Percentiles rank a stretch among this genome's conserved stretches.
These are phyloP conservation scores for Pygocentrus nattereri DNA, from an alignment of 2,797 vertebrate genomes.

Conservation along the genomic window DNA sequence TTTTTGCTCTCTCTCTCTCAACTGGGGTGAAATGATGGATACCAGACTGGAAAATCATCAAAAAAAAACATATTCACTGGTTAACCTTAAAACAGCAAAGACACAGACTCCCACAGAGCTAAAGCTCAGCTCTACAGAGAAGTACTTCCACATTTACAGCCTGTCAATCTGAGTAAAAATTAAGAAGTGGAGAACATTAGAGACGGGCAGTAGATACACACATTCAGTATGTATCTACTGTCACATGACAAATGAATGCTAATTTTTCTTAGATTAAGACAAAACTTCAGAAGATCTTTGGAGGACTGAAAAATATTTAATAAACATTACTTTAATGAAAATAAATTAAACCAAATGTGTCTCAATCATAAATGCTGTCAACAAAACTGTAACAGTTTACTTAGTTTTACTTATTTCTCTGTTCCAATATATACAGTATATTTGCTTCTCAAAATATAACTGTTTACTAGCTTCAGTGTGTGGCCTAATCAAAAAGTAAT, in stretches of 20 bases:
- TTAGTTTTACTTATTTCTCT: not conserved
- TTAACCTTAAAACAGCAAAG: conserved; percentile 44
- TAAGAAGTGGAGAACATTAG: conserved; percentile 19
- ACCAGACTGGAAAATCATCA: conserved; percentile 66
- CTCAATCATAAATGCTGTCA: conserved; percentile 36
- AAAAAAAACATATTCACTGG: conserved; percentile 59
- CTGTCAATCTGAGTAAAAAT: conserved; percentile 24
- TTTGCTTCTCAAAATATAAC: conserved; percentile 13
- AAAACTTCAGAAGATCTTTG: conserved; percentile 42
- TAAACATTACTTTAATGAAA: conserved; percentile 52
- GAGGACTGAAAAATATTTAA: conserved; percentile 47
- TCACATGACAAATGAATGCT: conserved; percentile 57
- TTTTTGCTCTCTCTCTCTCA: conserved; percentile 65
- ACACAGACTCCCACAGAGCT: conserved; percentile 11
- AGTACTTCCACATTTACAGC: conserved; percentile 16
- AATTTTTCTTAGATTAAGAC: conserved; percentile 48
- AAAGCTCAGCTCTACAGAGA: conserved; percentile 20
- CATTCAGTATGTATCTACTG: conserved; percentile 34
- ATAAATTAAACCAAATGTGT: conserved; percentile 49
- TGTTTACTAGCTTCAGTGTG: conserved; percentile 64
- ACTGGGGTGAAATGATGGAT: conserved; percentile 67
- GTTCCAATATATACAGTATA: not conserved
- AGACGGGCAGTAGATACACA: conserved; percentile 1
- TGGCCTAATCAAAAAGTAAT: conserved; percentile 58
- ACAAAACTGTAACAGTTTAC: not conserved